Base-by-base conservation (phyloP, 2,888 invertebrate genomes). In the Halocaridina rubra region DNA sequence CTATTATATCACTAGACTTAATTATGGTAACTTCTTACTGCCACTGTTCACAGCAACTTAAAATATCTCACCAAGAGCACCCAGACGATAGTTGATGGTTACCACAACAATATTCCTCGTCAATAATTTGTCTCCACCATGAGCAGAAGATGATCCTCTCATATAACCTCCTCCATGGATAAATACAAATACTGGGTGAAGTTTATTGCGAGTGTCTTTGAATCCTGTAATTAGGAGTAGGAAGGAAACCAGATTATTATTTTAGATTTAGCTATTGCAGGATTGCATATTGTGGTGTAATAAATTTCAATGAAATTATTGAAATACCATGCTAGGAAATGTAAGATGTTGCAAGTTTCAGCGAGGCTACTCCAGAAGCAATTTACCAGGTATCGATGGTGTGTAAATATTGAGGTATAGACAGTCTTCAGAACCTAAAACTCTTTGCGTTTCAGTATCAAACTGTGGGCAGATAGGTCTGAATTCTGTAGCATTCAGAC, bases 51-150 rank as follows among this genome's bases (percentile, higher is more conserved):
- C n/a, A n/a, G n/a, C n/a, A n/a, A n/a, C n/a, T n/a, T n/a, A n/a
- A n/a, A n/a, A n/a, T n/a, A n/a, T 24, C 82, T 82, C 2, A 86
- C 86, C 86, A 32, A 98, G 92, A 67, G 97, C 96, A 16, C 98
- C 98, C 0, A 98, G 93, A 24, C 98, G 94, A 91, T 98, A 98
- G 91, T 98, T 98, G 88, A 98, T 93, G 0, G 98, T 96, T 0
- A 98, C 97, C 0, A 98, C 96, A 2, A 97, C 94, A 0, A 97
- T 96, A 39, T 86, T 77, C 27, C 84, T 76, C 13, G 76, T 33
- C 80, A 84, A 67, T 16, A 84, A 72, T 10, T 77, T 67, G 24
- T 69, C 69, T 8, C 84, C 76, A 0, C 86, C 86, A 57, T 84
- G 80, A 8, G 80, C 59, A 5, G 84, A 76, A 24, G 86, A 71